Conservation (phyloP, 2,888 invertebrate genomes). For the Eilema sororculum region DNA sequence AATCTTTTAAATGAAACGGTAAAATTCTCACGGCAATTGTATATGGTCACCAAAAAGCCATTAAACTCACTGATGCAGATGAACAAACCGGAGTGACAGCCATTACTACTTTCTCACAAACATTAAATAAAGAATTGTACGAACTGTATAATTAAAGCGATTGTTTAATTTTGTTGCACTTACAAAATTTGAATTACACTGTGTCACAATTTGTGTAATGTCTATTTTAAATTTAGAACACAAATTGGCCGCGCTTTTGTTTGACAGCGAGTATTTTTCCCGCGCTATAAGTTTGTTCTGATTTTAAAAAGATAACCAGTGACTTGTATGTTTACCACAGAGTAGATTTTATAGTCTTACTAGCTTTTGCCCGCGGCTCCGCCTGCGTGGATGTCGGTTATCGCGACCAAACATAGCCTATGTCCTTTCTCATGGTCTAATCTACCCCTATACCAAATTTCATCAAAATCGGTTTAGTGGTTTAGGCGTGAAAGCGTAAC, state of each 20-base stretch:
- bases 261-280: neutral
- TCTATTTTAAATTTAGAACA: neutral
- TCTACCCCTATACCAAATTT: too few species aligned
- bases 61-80: slow-evolving; percentile 45
- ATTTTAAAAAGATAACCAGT: neutral
- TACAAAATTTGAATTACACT: slow-evolving; percentile 4
- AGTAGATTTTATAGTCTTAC: too few species aligned
- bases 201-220: slow-evolving; percentile 11
- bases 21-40: slow-evolving; percentile 43
- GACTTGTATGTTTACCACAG: neutral
- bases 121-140: neutral
- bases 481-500: too few species aligned
- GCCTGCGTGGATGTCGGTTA: too few species aligned
- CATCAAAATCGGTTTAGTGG: too few species aligned
- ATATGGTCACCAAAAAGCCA: slow-evolving; percentile 42
- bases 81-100: slow-evolving; percentile 47
- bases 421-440: too few species aligned
- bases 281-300: neutral
- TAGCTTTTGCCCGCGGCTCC: too few species aligned
- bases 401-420: too few species aligned
- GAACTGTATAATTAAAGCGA: neutral
- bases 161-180: neutral
- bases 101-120: slow-evolving; percentile 27
- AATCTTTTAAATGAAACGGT: slow-evolving; percentile 3
- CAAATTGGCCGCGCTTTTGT: slow-evolving; percentile 2